phyloP scores from a whole-genome alignment of 1,140 invertebrate species.

The Heterodera carotae region DNA sequence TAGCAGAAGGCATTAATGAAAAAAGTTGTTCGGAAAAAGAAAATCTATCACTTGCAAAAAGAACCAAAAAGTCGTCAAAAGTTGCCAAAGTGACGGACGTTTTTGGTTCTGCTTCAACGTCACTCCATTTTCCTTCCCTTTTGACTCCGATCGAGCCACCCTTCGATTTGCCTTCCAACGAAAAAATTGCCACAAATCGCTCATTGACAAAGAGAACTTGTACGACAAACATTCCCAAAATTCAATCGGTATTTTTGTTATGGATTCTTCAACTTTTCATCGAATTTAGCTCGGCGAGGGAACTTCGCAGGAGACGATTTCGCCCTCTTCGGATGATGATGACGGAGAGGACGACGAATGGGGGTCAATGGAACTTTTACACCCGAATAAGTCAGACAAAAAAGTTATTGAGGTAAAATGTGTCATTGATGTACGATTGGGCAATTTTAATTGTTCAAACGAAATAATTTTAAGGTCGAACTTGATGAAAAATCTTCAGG shows the following conservation, averaged over 20 bases:
- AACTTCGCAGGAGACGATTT: not conserved
- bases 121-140: not conserved
- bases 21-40: no score
- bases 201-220: not conserved
- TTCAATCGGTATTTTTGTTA: not conserved
- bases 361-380: conserved; percentile 27
- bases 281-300: not conserved
- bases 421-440: no score
- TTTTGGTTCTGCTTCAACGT: no score
- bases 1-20: not conserved
- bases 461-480: not conserved
- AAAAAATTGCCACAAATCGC: not conserved
- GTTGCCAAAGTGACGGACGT: no score
- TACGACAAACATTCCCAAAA: not conserved
- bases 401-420: conserved; percentile 7
- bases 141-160: not conserved
- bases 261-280: not conserved
- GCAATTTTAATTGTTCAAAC: not conserved
- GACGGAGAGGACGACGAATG: conserved; percentile 35
- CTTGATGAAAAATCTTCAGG: not conserved
- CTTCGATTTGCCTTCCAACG: not conserved
- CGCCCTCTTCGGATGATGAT: not conserved
- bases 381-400: conserved; percentile 1
- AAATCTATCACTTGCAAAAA: no score
- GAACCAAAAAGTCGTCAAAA: no score